Evolutionary conservation across 2,113 vertebrate genomes (phyloP).

Genomic region (Rhinolophus sinicus): DNA sequence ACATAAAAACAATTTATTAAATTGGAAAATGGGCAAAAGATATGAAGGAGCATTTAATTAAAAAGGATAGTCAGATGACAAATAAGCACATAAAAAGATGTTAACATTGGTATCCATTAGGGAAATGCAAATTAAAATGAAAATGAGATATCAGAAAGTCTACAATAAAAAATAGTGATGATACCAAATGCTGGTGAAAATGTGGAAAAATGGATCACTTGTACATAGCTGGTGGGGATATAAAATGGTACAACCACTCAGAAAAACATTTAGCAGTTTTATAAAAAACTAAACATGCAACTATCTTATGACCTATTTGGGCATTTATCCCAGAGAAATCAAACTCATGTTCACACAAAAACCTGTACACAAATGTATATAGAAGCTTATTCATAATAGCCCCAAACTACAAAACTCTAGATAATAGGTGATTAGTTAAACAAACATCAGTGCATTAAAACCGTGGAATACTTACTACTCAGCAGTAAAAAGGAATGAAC

Average conservation of each 20-base stretch:
- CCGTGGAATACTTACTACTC: neutral
- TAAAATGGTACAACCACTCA: neutral
- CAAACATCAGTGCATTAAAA: neutral
- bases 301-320: neutral
- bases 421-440: neutral
- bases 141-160: neutral
- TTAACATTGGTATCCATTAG: neutral
- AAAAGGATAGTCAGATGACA: neutral
- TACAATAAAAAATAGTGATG: neutral
- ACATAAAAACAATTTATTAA: neutral
- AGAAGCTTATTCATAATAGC: neutral
- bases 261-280: neutral
- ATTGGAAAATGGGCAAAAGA: neutral
- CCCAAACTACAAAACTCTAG: neutral
- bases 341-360: neutral
- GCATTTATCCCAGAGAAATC: neutral
- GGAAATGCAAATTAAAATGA: neutral
- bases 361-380: neutral
- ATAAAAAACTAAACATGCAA: neutral
- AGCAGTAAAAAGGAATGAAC: neutral
- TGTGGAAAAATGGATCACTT: neutral
- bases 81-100: neutral
- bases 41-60: neutral
- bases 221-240: neutral
- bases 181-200: neutral